phyloP scores from a whole-genome alignment of 2,113 vertebrate species.

The Sorex araneus region DNA sequence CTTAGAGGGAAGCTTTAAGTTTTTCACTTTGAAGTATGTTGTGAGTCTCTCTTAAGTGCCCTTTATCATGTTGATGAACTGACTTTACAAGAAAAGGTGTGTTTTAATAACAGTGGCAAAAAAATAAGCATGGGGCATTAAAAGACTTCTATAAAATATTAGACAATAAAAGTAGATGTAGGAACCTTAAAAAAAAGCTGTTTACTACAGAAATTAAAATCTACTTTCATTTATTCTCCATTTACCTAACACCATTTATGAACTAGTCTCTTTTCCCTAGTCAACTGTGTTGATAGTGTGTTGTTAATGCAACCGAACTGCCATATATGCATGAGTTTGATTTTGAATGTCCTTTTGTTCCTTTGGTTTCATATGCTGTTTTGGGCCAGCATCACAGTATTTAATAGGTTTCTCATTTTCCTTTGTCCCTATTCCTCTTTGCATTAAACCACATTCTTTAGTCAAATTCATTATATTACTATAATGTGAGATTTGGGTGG shows the following conservation, averaged over 20 bases:
- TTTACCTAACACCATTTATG: too few species aligned
- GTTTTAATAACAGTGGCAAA: not conserved
- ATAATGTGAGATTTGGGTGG: not conserved
- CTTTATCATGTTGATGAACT: not conserved
- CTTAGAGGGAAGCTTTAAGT: too few species aligned
- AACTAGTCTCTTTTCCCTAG: too few species aligned
- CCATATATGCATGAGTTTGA: too few species aligned
- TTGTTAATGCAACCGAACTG: too few species aligned
- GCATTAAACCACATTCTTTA: not conserved
- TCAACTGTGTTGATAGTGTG: too few species aligned
- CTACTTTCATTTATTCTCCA: too few species aligned
- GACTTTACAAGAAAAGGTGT: not conserved
- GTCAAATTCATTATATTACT: not conserved
- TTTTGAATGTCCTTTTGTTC: too few species aligned
- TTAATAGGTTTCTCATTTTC: not conserved
- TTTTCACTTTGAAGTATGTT: not conserved
- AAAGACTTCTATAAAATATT: constrained; percentile 11
- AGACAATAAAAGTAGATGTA: not conserved
- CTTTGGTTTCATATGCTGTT: too few species aligned
- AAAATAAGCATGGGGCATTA: not conserved
- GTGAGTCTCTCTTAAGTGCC: not conserved
- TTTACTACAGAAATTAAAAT: too few species aligned
- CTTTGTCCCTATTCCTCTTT: not conserved
- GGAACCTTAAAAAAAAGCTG: too few species aligned
- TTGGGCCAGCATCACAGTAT: not conserved